Base-by-base conservation (phyloP, 2,888 invertebrate genomes). In the Elysia crispata region DNA sequence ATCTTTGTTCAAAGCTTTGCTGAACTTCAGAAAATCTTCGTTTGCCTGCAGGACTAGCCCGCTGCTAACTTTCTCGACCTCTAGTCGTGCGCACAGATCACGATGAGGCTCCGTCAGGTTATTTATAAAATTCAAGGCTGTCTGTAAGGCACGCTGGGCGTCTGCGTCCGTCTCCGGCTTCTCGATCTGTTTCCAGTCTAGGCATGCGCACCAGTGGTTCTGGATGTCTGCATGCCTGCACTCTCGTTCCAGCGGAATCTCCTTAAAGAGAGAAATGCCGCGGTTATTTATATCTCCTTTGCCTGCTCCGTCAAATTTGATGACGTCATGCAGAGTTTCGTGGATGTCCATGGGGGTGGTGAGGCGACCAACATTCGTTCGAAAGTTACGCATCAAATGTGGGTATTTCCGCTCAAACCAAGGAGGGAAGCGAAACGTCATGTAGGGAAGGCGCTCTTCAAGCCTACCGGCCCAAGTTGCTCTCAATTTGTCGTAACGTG, bases 151-250 rank as follows among this genome's bases (percentile, higher is more conserved):
- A 25, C 84, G 85, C 54, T 80, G 79, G 15, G 85, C 86, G 76
- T 83, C 79, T 28, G 79, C 73, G 67, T 85, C 86, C 28, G 72
- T 76, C 0, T 92, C 81, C 0, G 94, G 91, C 0, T 92, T 81
- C 0, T 94, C 91, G 0, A 97, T 92, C 76, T 94, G 93, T 83
- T 94, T 92, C 97, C 98, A 98, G n/a, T 94, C 94, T 0, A 98
- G 93, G 90, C 98, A 98, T 0, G 97, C 95, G 91, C 98, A 98
- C 98, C 98, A 98, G 91, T 98, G 98, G 0, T 97, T 95, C 90
- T 97, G 97, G 81, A 98, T 96, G 79, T 95, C 96, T 0, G 98
- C 98, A 91, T 97, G 95, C 8, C 95, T 94, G 91, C 98, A 98
- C 13, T 96, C 96, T 30, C 98, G 93, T 85, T 95, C 94, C 15